Base-by-base conservation (phyloP, 2,888 invertebrate genomes). In the Anagyrus pseudococci region DNA sequence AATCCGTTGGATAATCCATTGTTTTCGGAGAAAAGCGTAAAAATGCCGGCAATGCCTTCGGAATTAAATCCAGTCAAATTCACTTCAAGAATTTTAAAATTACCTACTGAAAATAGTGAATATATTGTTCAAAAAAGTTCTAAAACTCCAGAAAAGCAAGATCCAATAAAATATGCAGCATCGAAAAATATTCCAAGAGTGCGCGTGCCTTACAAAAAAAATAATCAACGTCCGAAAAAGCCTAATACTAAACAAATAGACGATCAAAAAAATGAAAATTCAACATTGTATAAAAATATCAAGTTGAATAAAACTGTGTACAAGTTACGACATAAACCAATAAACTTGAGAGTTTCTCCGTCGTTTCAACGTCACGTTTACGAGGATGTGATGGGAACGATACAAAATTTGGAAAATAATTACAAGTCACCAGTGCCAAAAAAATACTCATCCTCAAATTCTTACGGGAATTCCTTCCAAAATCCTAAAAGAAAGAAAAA, bases 1-100 rank as follows among this genome's bases (percentile, higher is more conserved):
- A 86, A 91, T 77, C 92, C 92, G 1, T 78, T 92, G 58, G 91
- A 91, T 69, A 91, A 87, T 81, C 91, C 91, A 0, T 83, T 92
- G 69, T 92, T 92, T 71, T 69, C 75, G 40, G 83, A 83, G 53
- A 75, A 77, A 49, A 58, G 70, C 15, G 72, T 82, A 2, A 77
- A 74, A 2, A 64, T 71, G 2, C 77, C 79, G 0, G 61, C 69
- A 8, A 62, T 69, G 4, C 75, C 78, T 0, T n/a, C 61, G 2
- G 73, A 77, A 67, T 58, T 76, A 13, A 59, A 76, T 56, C 64
- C 73, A 0, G 62, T 62, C 8, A 64, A 67, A 41, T 76, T 80
- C 23, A 68, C 73, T 1, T 66, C 70, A 0, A 73, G 70, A 50
- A 74, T 79, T 44, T 62, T 72, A 29, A 52, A 68, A n/a, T 64